A percentile compares a stretch with the other conserved stretches of the same genome.
Evolutionary conservation across 2,113 vertebrate species (phyloP).

Genomic region (Xenopus borealis): DNA sequence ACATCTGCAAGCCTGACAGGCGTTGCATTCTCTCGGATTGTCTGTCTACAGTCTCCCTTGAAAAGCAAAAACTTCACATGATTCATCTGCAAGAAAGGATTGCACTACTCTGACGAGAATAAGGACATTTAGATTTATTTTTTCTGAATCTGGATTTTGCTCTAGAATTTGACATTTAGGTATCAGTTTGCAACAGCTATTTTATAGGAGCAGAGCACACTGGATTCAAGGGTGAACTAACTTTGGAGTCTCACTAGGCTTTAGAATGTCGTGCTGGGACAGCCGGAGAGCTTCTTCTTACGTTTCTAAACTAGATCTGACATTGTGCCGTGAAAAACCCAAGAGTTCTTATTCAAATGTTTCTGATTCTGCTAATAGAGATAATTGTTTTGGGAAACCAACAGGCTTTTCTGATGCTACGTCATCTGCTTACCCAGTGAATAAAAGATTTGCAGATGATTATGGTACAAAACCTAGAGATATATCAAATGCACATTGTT

Average conservation of each 20-base stretch:
- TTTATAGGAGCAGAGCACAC: background rate
- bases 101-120: slow-evolving; percentile 34
- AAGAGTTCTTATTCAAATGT: slow-evolving; percentile 38
- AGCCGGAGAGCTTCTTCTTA: slow-evolving; percentile 51
- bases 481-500: slow-evolving; percentile 53
- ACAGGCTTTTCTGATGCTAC: slow-evolving; percentile 42
- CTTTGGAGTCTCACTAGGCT: slow-evolving; percentile 42
- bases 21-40: slow-evolving; percentile 52
- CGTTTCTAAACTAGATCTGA: slow-evolving; percentile 55
- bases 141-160: slow-evolving; percentile 21
- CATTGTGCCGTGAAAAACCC: slow-evolving; percentile 51
- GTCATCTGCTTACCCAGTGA: slow-evolving; percentile 29
- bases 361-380: slow-evolving; percentile 43
- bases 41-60: slow-evolving; percentile 54
- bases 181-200: background rate
- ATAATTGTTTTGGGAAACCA: slow-evolving; percentile 47
- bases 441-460: slow-evolving; percentile 40
- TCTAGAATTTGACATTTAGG: slow-evolving; percentile 21
- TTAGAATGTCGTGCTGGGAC: slow-evolving; percentile 57
- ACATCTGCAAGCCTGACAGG: slow-evolving; percentile 49
- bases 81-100: slow-evolving; percentile 55
- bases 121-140: slow-evolving; percentile 41
- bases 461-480: slow-evolving; percentile 32
- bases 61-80: slow-evolving; percentile 44
- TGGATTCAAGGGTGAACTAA: slow-evolving; percentile 18